These are phyloP conservation scores for Mythimna loreyi DNA, from an alignment of 2,888 invertebrate genomes.

Conservation along the genomic window DNA sequence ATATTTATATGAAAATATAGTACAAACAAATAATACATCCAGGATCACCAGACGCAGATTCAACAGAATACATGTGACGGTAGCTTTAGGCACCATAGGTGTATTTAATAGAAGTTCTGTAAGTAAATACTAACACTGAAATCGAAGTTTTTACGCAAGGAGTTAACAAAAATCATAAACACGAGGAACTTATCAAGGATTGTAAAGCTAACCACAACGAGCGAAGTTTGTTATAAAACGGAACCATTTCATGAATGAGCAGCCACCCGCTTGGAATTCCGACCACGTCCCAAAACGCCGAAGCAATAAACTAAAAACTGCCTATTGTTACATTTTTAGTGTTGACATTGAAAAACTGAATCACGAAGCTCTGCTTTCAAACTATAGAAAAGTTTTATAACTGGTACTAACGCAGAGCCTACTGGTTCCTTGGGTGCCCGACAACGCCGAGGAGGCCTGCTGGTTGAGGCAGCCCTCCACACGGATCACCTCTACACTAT, in stretches of 20 bases:
- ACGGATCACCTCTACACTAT: not conserved
- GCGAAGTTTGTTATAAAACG: too few species aligned
- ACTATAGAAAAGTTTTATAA: not conserved
- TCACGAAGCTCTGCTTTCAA: not conserved
- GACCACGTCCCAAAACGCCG: not conserved
- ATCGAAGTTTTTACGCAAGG: not conserved
- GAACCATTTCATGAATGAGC: constrained; percentile 8
- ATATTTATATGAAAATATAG: not conserved
- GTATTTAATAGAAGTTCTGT: not conserved
- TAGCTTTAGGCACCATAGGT: not conserved
- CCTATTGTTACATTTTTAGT: not conserved
- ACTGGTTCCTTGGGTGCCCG: not conserved
- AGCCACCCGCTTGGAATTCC: not conserved
- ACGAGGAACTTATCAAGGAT: not conserved
- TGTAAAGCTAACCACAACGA: not conserved
- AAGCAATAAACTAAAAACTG: constrained; percentile 15
- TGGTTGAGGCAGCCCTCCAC: constrained; percentile 13
- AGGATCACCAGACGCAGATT: not conserved
- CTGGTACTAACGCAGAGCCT: not conserved
- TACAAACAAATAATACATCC: not conserved
- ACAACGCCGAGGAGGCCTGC: not conserved
- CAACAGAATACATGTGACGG: not conserved
- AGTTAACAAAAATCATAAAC: not conserved
- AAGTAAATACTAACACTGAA: not conserved
- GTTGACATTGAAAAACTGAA: not conserved